These are phyloP conservation scores for Acanthisitta chloris DNA, from an alignment of 2,113 vertebrate genomes.

Conservation along the genomic window DNA sequence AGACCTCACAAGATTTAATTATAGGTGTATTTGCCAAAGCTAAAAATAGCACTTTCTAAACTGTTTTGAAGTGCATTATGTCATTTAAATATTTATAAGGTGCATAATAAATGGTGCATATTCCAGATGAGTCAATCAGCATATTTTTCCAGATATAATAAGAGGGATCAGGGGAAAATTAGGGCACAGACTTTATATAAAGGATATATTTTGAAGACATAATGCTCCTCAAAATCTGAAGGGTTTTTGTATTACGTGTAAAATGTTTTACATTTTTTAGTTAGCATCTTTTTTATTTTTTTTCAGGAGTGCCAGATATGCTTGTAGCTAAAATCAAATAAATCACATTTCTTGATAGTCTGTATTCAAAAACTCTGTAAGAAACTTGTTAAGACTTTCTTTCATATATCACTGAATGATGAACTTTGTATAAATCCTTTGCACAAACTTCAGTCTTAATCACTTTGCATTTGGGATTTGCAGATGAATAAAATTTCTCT, in stretches of 20 bases:
- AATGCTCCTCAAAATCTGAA: conserved; percentile 9
- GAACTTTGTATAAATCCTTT: neutral
- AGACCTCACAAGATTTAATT: neutral
- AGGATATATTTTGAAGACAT: conserved; percentile 19
- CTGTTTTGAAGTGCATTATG: neutral
- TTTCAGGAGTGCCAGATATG: neutral
- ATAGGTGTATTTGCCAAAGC: neutral
- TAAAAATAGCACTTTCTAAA: neutral
- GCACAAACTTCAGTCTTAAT: neutral
- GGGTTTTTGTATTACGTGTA: neutral
- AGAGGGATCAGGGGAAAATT: neutral
- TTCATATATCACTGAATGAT: neutral
- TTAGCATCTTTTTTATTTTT: neutral
- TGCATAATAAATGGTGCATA: neutral
- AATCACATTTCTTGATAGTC: neutral
- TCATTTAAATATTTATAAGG: neutral
- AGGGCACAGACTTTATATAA: neutral
- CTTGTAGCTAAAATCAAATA: neutral
- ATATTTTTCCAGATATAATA: neutral
- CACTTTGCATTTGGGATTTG: neutral
- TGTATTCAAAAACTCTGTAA: neutral
- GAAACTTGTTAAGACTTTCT: neutral
- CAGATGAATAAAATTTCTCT: neutral
- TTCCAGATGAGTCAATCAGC: neutral
- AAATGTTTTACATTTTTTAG: neutral